A percentile compares a stretch with the other conserved stretches of the same genome.
Conservation (phyloP, 2,113 vertebrate species). For the Sorex fumeus region DNA sequence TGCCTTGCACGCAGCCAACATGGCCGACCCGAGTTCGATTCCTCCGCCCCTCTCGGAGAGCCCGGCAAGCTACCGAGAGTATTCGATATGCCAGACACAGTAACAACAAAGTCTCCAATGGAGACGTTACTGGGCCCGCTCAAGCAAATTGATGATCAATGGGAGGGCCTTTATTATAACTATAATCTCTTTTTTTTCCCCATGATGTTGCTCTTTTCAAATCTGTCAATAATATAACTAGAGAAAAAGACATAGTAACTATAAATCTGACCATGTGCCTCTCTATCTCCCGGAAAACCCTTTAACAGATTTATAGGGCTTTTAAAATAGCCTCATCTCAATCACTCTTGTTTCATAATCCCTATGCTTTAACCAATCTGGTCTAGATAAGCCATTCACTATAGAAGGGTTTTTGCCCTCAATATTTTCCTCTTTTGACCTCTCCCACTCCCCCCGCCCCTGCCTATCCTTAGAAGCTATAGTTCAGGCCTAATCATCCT, state of each 20-base stretch:
- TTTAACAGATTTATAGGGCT: not conserved
- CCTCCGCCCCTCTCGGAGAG: too few relatives aligned
- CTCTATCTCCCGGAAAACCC: not conserved
- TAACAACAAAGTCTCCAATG: too few relatives aligned
- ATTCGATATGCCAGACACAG: too few relatives aligned
- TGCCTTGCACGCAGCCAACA: too few relatives aligned
- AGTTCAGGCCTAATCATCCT: constrained; percentile 39
- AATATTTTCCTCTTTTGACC: constrained; percentile 29
- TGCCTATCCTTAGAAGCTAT: not conserved
- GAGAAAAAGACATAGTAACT: constrained; percentile 6
- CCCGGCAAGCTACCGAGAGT: too few relatives aligned
- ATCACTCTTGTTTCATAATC: not conserved
- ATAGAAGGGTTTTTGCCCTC: not conserved
- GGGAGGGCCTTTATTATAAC: not conserved
- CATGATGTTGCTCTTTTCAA: not conserved
- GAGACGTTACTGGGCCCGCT: too few relatives aligned
- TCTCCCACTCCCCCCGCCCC: too few relatives aligned
- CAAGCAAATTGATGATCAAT: not conserved
- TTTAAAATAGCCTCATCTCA: constrained; percentile 29
- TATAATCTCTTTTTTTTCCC: not conserved
- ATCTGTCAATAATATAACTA: not conserved
- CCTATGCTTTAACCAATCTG: constrained; percentile 22
- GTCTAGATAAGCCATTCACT: constrained; percentile 1
- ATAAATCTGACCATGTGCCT: not conserved
- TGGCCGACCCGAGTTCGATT: too few relatives aligned